Evolutionary conservation across 1,140 invertebrate species (phyloP).

Genomic region (Melanaphis sacchari): DNA sequence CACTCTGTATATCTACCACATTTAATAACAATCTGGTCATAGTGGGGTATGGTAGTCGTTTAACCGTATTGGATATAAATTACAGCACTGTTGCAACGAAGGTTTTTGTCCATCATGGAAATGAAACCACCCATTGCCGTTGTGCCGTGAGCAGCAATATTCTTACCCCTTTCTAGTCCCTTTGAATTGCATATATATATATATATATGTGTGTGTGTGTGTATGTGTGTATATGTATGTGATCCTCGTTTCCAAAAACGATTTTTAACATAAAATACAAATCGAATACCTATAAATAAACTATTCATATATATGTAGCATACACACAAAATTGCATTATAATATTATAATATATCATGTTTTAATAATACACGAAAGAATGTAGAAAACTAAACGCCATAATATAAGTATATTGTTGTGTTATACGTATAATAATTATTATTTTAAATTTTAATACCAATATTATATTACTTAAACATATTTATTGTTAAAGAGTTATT

Average conservation of each 20-base stretch:
- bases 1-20: background rate
- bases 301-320: background rate
- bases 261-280: conserved; percentile 1
- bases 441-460: background rate
- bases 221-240: background rate
- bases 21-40: background rate
- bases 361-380: background rate
- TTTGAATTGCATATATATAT: background rate
- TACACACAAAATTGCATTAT: background rate
- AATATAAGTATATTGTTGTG: background rate
- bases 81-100: background rate
- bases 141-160: background rate
- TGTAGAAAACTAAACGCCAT: background rate
- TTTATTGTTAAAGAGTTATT: background rate
- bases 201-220: too few relatives aligned
- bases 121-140: conserved; percentile 14
- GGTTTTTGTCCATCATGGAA: conserved; percentile 51
- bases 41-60: background rate
- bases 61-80: conserved; percentile 48
- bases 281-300: background rate
- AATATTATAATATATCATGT: background rate
- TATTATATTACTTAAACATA: background rate
- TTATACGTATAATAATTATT: background rate
- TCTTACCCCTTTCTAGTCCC: background rate
- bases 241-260: background rate